Evolutionary conservation across 2,113 vertebrate genomes (phyloP).

Genomic region (Corythoichthys haematopterus): DNA sequence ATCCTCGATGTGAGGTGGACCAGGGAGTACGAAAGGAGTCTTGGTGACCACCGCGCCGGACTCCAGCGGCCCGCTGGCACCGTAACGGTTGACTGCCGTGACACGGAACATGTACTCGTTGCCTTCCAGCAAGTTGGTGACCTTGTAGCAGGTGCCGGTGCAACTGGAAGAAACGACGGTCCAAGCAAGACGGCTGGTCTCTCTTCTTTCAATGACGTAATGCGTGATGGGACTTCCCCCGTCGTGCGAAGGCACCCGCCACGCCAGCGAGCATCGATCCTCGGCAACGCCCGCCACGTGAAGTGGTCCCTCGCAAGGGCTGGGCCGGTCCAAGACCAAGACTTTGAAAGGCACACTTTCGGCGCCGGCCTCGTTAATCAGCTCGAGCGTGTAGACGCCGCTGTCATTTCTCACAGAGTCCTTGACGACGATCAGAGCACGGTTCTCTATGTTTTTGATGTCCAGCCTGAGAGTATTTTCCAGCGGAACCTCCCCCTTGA

Average conservation of each 20-base stretch:
- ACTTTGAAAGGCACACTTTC: conserved; percentile 85
- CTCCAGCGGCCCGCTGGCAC: conserved; percentile 85
- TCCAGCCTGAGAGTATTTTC: conserved; percentile 86
- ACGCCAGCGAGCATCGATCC: conserved; percentile 87
- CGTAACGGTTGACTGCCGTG: conserved; percentile 93
- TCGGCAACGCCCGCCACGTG: conserved; percentile 83
- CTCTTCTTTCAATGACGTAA: conserved; percentile 92
- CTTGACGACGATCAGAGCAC: conserved; percentile 85
- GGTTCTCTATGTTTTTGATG: conserved; percentile 88
- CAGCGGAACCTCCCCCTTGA: conserved; percentile 86
- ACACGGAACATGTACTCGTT: conserved; percentile 96
- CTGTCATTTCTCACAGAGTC: conserved; percentile 87
- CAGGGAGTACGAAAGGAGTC: conserved; percentile 88
- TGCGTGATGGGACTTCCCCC: conserved; percentile 86
- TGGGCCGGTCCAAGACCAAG: conserved; percentile 89
- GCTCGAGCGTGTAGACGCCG: conserved; percentile 84
- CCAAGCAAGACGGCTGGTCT: conserved; percentile 96
- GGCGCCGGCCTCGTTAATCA: conserved; percentile 87
- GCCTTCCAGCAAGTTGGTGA: conserved; percentile 92
- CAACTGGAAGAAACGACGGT: conserved; percentile 85
- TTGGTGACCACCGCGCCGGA: conserved; percentile 86
- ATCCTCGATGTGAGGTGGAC: conserved; percentile 84
- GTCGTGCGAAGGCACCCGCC: conserved; percentile 86
- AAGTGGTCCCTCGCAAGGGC: conserved; percentile 85
- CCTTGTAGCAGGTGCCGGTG: conserved; percentile 83